phyloP scores from a whole-genome alignment of 2,888 invertebrate species.

The Lacanobia oleracea region DNA sequence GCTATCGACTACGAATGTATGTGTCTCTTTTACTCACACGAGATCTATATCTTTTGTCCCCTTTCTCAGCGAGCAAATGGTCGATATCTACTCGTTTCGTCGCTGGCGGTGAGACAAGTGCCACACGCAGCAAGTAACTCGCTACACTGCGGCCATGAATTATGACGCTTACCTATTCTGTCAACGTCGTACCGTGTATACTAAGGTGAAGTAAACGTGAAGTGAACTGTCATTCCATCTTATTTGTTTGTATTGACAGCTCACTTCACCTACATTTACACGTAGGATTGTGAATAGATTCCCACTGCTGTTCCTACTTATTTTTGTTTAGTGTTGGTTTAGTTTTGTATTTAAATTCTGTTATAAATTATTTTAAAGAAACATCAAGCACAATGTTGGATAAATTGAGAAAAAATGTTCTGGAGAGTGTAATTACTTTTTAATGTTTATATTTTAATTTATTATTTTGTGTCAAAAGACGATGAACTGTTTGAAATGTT shows the following conservation, averaged over 20 bases:
- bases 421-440: conserved; percentile 34
- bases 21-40: too few species aligned
- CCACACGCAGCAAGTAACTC: background rate
- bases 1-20: too few species aligned
- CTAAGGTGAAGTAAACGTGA: too few species aligned
- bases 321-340: background rate
- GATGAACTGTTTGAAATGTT: conserved; percentile 57
- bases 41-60: too few species aligned
- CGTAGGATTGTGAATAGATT: too few species aligned
- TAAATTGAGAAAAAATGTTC: conserved; percentile 21
- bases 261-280: too few species aligned
- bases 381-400: conserved; percentile 40
- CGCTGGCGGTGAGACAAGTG: too few species aligned
- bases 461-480: conserved; percentile 65
- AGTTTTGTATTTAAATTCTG: background rate
- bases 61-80: too few species aligned
- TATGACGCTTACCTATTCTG: background rate
- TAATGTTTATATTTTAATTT: conserved; percentile 30
- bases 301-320: background rate
- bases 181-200: too few species aligned
- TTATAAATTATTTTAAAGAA: background rate
- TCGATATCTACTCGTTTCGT: too few species aligned
- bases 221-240: too few species aligned
- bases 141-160: background rate
- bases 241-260: too few species aligned